These are phyloP conservation scores for Erynnis tages DNA, from an alignment of 2,888 invertebrate species.

Conservation along the genomic window DNA sequence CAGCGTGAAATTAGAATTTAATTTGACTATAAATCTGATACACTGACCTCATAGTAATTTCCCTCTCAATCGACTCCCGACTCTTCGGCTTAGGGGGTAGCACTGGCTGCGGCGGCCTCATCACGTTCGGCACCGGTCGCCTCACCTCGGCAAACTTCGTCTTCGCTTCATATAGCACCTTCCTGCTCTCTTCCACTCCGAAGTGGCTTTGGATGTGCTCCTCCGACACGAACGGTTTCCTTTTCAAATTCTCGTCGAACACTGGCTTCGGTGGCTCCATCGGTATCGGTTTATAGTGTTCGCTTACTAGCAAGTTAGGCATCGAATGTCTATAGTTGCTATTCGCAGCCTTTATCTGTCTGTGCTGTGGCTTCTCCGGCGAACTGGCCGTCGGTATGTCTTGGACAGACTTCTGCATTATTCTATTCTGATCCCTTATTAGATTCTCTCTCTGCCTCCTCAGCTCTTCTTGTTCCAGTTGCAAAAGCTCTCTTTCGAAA, in stretches of 20 bases:
- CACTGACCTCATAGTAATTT: constrained; percentile 75
- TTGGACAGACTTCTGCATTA: constrained; percentile 83
- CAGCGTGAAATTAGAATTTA: too few relatives aligned
- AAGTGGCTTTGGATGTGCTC: constrained; percentile 74
- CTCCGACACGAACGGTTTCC: constrained; percentile 73
- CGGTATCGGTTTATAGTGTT: constrained; percentile 50
- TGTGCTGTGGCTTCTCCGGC: constrained; percentile 60
- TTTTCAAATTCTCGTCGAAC: constrained; percentile 57
- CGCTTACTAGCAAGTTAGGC: constrained; percentile 71
- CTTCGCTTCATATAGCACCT: constrained; percentile 59
- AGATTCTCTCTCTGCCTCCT: constrained; percentile 88
- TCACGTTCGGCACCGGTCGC: constrained; percentile 39
- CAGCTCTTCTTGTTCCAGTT: constrained; percentile 89
- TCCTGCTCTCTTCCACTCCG: constrained; percentile 70
- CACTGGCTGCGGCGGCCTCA: constrained; percentile 50
- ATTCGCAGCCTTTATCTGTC: constrained; percentile 38
- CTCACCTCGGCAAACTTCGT: constrained; percentile 44
- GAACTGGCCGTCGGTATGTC: constrained; percentile 75
- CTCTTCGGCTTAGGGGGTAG: constrained; percentile 68
- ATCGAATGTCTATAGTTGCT: constrained; percentile 72
- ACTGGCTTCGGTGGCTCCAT: constrained; percentile 49
- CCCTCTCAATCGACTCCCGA: constrained; percentile 70
- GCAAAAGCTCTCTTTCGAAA: constrained; percentile 89
- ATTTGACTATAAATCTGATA: too few relatives aligned
- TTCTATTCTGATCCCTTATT: constrained; percentile 83